Conservation (phyloP, 2,797 vertebrate genomes). For the Acanthis flammea region DNA sequence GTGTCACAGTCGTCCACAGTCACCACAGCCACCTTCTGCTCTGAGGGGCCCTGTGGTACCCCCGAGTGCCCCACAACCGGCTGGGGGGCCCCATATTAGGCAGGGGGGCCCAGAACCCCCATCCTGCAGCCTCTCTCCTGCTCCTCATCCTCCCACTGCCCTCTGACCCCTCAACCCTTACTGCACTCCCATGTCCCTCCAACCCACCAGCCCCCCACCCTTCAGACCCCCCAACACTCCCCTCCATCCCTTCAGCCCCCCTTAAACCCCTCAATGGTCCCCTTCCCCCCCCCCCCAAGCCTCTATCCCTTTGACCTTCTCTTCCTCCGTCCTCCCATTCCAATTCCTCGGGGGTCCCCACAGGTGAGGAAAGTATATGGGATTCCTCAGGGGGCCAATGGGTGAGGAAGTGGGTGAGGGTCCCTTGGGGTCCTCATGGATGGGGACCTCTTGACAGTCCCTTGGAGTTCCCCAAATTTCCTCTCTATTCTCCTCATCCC, state of each 20-base stretch:
- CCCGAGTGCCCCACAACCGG: constrained; percentile 86
- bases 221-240: neutral
- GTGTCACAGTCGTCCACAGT: constrained; percentile 90
- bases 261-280: neutral
- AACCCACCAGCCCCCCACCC: neutral
- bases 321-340: neutral
- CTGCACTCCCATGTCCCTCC: neutral
- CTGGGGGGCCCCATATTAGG: constrained; percentile 62
- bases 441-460: neutral
- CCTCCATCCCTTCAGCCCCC: neutral
- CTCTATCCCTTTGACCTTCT: neutral
- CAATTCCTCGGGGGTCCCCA: neutral
- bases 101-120: accelerated
- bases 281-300: neutral
- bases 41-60: constrained; percentile 90
- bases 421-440: neutral
- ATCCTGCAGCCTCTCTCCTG: neutral
- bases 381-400: neutral
- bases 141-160: neutral
- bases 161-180: neutral
- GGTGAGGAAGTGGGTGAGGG: neutral
- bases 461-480: neutral
- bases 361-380: neutral
- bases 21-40: constrained; percentile 91
- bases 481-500: neutral